Evolutionary conservation across 1,140 invertebrate species (phyloP), one percentile per base, ranked within the genome.

Genomic region (Gryllus bimaculatus): DNA sequence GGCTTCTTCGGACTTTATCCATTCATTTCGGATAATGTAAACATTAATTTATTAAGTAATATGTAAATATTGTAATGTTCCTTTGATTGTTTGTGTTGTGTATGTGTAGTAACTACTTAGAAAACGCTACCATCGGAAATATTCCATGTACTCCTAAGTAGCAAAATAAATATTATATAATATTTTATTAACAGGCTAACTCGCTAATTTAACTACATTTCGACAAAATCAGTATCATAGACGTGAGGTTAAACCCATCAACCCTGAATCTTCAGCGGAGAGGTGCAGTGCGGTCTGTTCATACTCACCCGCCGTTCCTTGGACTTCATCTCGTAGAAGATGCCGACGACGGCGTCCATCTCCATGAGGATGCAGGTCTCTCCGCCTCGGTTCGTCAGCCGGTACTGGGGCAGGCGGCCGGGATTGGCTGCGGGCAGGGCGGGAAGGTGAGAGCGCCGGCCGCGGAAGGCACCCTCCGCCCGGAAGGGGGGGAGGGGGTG

Each of bases 281-380:
- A 8, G 18, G 21, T 18, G 0, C 7, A 0, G 75, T 8, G 26
- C 5, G 7, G 74, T 26, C 10, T 26, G 8, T 5, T 12, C 8
- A 20, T 18, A 15, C 78, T 74, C 21, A 78, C 78, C 18, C 78
- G 0, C 7, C 54, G 1, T 0, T 48, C 20, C 39, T 49, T 49
- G n/a, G 47, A 74, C 26, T 73, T 78, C 7, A 10, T 78, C 21
- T 39, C n/a, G 21, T 74, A 78, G 2, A 8, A 21, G n/a, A 78
- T 18, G 0, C 0, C 26, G 47, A 78, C 12, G 5, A 15, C 18
- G 7, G 54, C 78, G 47, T 78, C 78, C 18, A 73, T 21, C 10
- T 47, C 39, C 7, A 78, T 20, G 47, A 78, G 66, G 66, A 78
- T 74, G 47, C 78, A 78, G 8, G 78, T 39, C 7, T 47, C 66